Conservation (phyloP, 1,140 invertebrate genomes). For the Diachasmimorpha longicaudata region DNA sequence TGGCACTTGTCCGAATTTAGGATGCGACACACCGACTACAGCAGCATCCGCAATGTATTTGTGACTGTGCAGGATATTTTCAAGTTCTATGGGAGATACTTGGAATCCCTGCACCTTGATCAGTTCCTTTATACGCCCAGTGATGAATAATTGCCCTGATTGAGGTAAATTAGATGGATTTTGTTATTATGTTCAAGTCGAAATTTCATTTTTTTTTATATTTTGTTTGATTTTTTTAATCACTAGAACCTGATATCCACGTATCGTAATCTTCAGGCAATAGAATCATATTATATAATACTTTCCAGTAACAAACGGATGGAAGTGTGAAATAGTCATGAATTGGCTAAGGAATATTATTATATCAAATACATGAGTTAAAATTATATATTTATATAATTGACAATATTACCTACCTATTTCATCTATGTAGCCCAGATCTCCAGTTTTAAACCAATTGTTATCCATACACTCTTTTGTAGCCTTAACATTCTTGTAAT, state of each 20-base stretch:
- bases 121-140: constrained; percentile 67
- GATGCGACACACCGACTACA: constrained; percentile 80
- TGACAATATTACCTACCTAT: too few relatives aligned
- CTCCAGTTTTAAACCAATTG: constrained; percentile 81
- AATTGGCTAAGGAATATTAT: too few relatives aligned
- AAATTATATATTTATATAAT: neutral
- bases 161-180: constrained; percentile 1
- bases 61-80: constrained; percentile 39
- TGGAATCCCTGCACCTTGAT: constrained; percentile 68
- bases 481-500: constrained; percentile 64
- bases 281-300: too few relatives aligned
- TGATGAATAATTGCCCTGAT: constrained; percentile 57
- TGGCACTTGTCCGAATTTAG: constrained; percentile 75
- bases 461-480: constrained; percentile 64
- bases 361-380: neutral
- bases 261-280: too few relatives aligned
- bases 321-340: too few relatives aligned
- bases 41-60: constrained; percentile 75
- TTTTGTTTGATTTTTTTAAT: too few relatives aligned
- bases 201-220: too few relatives aligned
- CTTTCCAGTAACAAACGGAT: too few relatives aligned
- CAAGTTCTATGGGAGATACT: constrained; percentile 50
- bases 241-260: too few relatives aligned
- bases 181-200: too few relatives aligned
- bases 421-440: constrained; percentile 68